Base-by-base conservation (phyloP, 2,797 vertebrate genomes). In the Hippopotamyrus pictus region DNA sequence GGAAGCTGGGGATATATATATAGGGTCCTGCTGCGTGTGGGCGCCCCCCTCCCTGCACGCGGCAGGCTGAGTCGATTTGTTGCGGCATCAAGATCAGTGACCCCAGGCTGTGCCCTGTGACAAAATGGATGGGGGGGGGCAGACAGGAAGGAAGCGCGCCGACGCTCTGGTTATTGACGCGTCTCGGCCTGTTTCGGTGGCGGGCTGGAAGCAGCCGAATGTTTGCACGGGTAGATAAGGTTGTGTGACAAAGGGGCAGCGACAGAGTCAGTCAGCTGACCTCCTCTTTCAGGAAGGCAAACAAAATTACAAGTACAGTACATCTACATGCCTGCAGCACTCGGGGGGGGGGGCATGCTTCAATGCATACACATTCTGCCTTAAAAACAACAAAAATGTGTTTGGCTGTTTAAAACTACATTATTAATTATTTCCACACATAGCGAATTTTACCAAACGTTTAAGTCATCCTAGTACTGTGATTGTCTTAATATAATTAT, bases 141-240 rank as follows among this genome's bases (percentile, higher is more conserved):
- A 90, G 93, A 94, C 93, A 95, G 94, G 94, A 95, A 95, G 95
- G 94, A 95, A 95, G 94, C 93, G 90, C 89, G 91, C 90, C 90
- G 89, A 93, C 93, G 41, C 93, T 93, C 93, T 93, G 92, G 92
- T 94, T 95, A 95, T 94, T 94, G 95, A 96, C 94, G 94, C 93
- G 94, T 94, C 93, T 29, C 94, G 50, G 79, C 92, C 95, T 92
- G 93, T 92, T 92, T 93, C 93, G 93, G 93, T 73, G 93, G 93
- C 93, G 93, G 94, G 93, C 82, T 69, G 62, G 29, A 48, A 93
- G 94, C 93, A 94, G 95, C 95, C 93, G 94, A 94, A 95, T 96
- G 95, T 95, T 95, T 95, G 94, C 95, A 95, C 94, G 95, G 93
- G 22, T 6, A 95, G 95, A 96, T 96, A 96, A 96, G 94, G 94